phyloP scores from a whole-genome alignment of 2,888 invertebrate genomes.

The Heteropelma amictum region DNA sequence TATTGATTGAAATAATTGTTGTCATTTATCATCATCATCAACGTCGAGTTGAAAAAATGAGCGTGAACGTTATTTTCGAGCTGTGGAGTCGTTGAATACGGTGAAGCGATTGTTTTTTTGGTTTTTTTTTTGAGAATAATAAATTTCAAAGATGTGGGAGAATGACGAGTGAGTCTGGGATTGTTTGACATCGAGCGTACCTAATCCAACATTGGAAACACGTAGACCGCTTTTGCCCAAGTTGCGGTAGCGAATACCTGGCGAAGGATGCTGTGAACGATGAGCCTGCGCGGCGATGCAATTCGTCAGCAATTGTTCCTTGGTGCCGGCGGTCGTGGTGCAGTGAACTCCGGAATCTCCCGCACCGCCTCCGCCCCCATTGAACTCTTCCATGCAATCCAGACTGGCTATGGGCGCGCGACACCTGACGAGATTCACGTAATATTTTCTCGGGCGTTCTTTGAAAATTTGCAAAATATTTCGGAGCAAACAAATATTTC shows the following conservation, averaged over 20 bases:
- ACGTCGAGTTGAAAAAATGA: neutral
- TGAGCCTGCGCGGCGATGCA: conserved; percentile 79
- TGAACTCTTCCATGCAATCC: conserved; percentile 97
- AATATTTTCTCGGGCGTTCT: neutral
- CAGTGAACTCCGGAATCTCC: conserved; percentile 76
- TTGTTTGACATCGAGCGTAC: conserved; percentile 78
- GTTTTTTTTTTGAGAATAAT: neutral
- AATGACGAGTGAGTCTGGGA: conserved; percentile 51
- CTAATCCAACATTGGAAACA: conserved; percentile 95
- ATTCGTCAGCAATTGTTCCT: conserved; percentile 80
- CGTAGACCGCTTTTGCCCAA: conserved; percentile 96
- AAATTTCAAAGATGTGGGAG: neutral
- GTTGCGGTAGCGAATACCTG: conserved; percentile 93
- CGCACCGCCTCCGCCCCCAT: conserved; percentile 81
- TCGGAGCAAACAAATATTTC: neutral
- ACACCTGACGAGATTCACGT: conserved; percentile 82
- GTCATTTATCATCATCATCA: no score
- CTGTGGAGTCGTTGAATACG: no score
- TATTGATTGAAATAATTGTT: no score
- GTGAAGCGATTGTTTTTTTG: neutral
- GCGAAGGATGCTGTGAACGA: conserved; percentile 83
- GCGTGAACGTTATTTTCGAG: neutral
- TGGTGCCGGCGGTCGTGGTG: conserved; percentile 78
- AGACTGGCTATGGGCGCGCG: conserved; percentile 94
- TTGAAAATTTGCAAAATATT: neutral